Conservation (phyloP, 1,140 invertebrate species). For the Cyclargus thomasi region DNA sequence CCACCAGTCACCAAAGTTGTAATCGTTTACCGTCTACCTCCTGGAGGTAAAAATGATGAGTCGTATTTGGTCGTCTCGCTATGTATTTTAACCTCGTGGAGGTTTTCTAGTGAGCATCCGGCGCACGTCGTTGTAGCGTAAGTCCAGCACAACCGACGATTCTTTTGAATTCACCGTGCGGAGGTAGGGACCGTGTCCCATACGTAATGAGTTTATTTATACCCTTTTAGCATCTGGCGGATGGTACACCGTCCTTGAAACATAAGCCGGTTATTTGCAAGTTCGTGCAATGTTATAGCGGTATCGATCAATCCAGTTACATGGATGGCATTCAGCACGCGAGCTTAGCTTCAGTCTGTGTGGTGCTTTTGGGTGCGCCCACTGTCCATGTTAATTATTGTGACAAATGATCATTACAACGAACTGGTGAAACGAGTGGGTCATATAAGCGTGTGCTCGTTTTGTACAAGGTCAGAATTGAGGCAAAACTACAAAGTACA, state of each 20-base stretch:
- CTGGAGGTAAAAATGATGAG: no score
- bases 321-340: conserved; percentile 36
- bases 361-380: conserved; percentile 34
- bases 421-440: background rate
- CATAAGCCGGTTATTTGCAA: conserved; percentile 30
- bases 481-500: no score
- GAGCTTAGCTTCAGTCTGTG: conserved; percentile 30
- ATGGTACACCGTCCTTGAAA: conserved; percentile 30
- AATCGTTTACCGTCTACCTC: no score
- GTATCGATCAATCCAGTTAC: conserved; percentile 40
- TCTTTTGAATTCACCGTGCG: conserved; percentile 17
- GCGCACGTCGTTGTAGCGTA: background rate
- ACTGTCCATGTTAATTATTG: conserved; percentile 13
- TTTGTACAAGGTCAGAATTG: background rate
- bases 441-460: background rate
- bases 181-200: conserved; percentile 14
- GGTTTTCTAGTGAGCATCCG: background rate
- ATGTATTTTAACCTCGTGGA: background rate
- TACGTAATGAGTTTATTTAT: conserved; percentile 22
- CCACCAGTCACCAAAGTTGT: no score
- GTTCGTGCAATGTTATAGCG: conserved; percentile 31
- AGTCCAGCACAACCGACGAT: conserved; percentile 10
- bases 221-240: conserved; percentile 22
- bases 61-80: no score
- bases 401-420: background rate